phyloP scores from a whole-genome alignment of 1,140 invertebrate species.

The Coptotermes formosanus region DNA sequence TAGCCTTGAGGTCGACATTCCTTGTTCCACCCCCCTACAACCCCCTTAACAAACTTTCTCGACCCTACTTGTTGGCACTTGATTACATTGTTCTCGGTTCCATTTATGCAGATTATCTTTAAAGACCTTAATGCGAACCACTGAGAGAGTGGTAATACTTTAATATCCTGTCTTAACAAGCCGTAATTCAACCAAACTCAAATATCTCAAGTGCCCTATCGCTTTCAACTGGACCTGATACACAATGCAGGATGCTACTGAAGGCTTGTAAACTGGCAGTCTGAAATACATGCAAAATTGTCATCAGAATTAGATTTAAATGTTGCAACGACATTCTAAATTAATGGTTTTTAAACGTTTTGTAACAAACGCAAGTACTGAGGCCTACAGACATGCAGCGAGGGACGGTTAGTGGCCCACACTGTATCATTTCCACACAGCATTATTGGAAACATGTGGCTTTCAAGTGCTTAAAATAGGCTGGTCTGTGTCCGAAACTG shows the following conservation, averaged over 20 bases:
- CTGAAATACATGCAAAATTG: neutral
- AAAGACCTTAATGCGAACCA: neutral
- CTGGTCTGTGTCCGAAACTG: too few relatives aligned
- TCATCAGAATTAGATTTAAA: too few relatives aligned
- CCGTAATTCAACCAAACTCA: neutral
- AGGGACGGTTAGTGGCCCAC: too few relatives aligned
- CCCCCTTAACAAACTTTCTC: neutral
- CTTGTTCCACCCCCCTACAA: neutral
- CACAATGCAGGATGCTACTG: neutral
- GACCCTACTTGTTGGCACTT: slow-evolving; percentile 8
- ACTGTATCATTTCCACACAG: too few relatives aligned
- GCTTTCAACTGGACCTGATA: neutral
- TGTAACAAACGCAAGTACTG: too few relatives aligned
- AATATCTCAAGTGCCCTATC: neutral
- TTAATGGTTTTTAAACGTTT: too few relatives aligned
- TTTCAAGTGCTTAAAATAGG: too few relatives aligned
- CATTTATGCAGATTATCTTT: slow-evolving; percentile 15
- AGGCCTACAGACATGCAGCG: too few relatives aligned
- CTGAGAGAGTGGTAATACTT: neutral
- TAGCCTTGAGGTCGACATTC: slow-evolving; percentile 14
- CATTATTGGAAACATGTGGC: too few relatives aligned
- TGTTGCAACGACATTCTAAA: too few relatives aligned
- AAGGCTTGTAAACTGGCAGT: neutral
- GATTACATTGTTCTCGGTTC: neutral
- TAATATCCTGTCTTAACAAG: neutral